Percentiles rank a stretch among this genome's conserved stretches.
These are phyloP conservation scores for Oncorhynchus clarkii DNA, from an alignment of 2,113 vertebrate species.

Conservation along the genomic window DNA sequence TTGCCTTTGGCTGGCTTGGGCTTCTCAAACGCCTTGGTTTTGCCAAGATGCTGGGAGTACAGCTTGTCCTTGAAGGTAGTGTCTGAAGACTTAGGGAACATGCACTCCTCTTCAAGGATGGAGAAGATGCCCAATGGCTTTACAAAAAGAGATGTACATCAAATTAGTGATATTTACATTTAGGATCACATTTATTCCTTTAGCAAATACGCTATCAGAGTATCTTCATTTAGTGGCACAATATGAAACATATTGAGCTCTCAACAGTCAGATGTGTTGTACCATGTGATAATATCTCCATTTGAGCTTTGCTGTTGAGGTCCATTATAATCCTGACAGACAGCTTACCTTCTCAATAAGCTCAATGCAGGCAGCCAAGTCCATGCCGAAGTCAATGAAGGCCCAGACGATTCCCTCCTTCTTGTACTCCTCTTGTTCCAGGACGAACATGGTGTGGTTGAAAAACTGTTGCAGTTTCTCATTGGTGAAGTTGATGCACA, in stretches of 20 bases:
- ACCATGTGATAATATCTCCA: background rate
- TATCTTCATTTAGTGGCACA: no score
- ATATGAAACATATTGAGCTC: no score
- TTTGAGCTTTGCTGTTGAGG: background rate
- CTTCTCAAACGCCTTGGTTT: conserved; percentile 85
- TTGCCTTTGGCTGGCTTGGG: conserved; percentile 86
- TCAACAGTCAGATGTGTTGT: background rate
- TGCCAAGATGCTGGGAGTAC: conserved; percentile 64
- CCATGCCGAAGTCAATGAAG: conserved; percentile 91
- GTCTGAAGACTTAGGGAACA: conserved; percentile 51
- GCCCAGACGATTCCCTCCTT: conserved; percentile 79
- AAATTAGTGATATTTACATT: background rate
- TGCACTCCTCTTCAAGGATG: conserved; percentile 53
- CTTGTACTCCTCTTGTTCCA: conserved; percentile 81
- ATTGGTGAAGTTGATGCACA: conserved; percentile 81
- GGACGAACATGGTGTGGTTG: conserved; percentile 75
- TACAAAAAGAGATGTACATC: background rate
- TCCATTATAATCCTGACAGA: no score
- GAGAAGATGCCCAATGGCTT: conserved; percentile 70
- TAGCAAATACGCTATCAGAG: no score
- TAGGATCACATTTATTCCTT: no score
- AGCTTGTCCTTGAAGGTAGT: conserved; percentile 43
- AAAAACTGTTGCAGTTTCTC: conserved; percentile 83
- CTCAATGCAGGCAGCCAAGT: conserved; percentile 87
- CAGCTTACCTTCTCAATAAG: conserved; percentile 82